Base-by-base conservation (phyloP, 2,888 invertebrate genomes). In the Teleiodes luculella region DNA sequence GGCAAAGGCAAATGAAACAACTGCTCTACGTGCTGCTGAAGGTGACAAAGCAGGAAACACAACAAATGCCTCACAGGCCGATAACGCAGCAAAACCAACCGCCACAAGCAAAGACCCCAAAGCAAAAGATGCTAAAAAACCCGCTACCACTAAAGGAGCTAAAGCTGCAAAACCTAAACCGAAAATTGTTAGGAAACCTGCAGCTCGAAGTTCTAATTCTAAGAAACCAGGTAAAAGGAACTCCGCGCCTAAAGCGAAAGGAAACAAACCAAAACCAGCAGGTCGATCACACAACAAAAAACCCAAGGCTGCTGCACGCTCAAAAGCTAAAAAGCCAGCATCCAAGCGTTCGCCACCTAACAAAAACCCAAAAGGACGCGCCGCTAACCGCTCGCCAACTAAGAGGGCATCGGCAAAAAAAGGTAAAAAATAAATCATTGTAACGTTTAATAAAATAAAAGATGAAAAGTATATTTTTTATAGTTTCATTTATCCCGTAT, bases 401-500 rank as follows among this genome's bases (percentile, higher is more conserved):
- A 46, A 14, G 5, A 24, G 24, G 16, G 11, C 20, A 16, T 5
- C 39, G 39, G 13, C 28, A 16, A 47, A 18, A 10, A 30, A 36
- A 7, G 7, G 36, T 8, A 30, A 41, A 41, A 13, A 28, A 13
- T 13, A 18, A 28, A 11, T 14, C 14, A 37, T 45, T 24, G 46
- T 36, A 60, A 65, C 62, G 63, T 46, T 59, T 33, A 55, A 61
- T 39, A 58, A 3, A 41, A 57, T 57, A 52, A 46, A 55, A 24
- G 16, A 58, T 58, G 49, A 37, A 35, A 41, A 35, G 45, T 45
- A 31, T 24, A 48, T 55, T 57, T 59, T 4, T 57, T 58, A 61
- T 56, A 59, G 48, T 66, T 65, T 64, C 52, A 58, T 56, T 57
- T 43, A 53, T 31, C 37, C 59, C 60, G 45, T 55, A 57, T 57